phyloP scores from a whole-genome alignment of 2,888 invertebrate species.

The Trachelus troglodyta region DNA sequence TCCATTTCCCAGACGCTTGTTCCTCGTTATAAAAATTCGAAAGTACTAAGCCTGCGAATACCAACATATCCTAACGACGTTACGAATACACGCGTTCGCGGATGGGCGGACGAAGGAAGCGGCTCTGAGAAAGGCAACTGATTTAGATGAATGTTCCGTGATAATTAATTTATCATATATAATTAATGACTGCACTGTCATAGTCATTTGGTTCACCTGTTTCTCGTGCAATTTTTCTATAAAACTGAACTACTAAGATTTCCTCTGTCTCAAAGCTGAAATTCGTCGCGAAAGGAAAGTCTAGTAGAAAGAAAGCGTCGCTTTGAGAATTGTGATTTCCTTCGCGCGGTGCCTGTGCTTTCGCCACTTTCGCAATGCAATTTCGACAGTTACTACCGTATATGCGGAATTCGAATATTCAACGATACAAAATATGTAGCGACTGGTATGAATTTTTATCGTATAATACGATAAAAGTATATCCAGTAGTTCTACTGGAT shows the following conservation, averaged over 20 bases:
- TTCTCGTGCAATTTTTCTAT: conserved; percentile 15
- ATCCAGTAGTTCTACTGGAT: too few relatives aligned
- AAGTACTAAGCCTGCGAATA: conserved; percentile 18
- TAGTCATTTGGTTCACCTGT: conserved; percentile 25
- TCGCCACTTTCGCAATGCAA: background rate
- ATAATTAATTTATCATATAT: conserved; percentile 32
- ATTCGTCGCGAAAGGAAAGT: conserved; percentile 11
- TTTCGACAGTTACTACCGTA: too few relatives aligned
- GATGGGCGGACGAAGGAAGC: background rate
- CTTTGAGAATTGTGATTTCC: conserved; percentile 27
- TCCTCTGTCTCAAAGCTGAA: conserved; percentile 3
- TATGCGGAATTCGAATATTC: too few relatives aligned
- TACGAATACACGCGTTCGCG: background rate
- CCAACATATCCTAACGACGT: background rate
- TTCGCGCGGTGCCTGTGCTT: conserved; percentile 8
- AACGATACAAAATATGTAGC: too few relatives aligned
- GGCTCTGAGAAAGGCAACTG: background rate
- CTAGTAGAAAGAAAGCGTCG: conserved; percentile 23
- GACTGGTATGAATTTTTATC: too few relatives aligned
- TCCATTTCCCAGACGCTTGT: conserved; percentile 2
- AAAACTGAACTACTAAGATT: background rate
- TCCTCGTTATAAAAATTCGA: conserved; percentile 27
- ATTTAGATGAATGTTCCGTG: conserved; percentile 14
- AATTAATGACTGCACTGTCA: conserved; percentile 40
- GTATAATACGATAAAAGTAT: too few relatives aligned